Conservation (phyloP, 2,113 vertebrate species). For the Erinaceus europaeus region DNA sequence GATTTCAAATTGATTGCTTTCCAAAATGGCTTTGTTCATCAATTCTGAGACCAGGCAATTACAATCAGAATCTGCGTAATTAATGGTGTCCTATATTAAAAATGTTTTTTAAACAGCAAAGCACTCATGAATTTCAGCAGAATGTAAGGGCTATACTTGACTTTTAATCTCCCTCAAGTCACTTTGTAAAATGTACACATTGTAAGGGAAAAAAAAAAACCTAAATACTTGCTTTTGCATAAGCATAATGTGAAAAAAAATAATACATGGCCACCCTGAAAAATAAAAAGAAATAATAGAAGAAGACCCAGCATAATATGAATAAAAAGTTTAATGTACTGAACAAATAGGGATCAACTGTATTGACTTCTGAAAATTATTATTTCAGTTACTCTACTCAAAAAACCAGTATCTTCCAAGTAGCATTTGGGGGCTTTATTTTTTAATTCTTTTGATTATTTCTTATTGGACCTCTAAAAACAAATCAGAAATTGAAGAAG, state of each 20-base stretch:
- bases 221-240: neutral
- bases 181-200: neutral
- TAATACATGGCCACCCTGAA: neutral
- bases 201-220: no score
- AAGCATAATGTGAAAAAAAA: neutral
- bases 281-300: constrained; percentile 3
- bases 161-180: constrained; percentile 32
- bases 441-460: neutral
- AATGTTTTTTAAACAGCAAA: constrained; percentile 75
- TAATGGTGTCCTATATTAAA: constrained; percentile 83
- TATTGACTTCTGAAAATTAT: neutral
- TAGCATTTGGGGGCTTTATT: neutral
- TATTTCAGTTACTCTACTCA: neutral
- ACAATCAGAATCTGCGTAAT: constrained; percentile 82
- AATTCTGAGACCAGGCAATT: constrained; percentile 82
- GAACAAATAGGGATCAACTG: neutral
- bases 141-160: constrained; percentile 68
- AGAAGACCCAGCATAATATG: constrained; percentile 29
- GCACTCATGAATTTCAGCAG: constrained; percentile 68
- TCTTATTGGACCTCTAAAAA: neutral
- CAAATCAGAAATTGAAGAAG: neutral
- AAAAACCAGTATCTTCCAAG: neutral
- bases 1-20: constrained; percentile 87
- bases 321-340: constrained; percentile 45
- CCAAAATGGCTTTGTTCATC: constrained; percentile 86